Evolutionary conservation across 2,797 vertebrate species (phyloP), one percentile per base, ranked within the genome.

Genomic region (Peromyscus eremicus): DNA sequence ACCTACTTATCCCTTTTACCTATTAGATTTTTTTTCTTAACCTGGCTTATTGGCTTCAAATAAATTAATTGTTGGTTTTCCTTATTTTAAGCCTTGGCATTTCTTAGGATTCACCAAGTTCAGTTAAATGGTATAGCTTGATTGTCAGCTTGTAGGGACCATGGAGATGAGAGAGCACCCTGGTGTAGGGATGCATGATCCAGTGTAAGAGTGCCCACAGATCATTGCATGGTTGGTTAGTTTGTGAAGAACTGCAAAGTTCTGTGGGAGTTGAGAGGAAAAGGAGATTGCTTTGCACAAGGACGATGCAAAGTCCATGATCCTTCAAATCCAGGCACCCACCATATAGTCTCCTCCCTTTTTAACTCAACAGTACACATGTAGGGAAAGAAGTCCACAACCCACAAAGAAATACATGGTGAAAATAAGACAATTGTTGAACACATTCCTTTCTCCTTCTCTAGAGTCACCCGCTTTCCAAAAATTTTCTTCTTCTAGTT

Each of bases 11-110:
- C 76, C 40, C 57, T 91, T 8, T 84, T 89, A 71, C 7, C 5
- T 76, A 2, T 75, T 95, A 96, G 57, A 93, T 9, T 46, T 93
- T 96, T 96, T 11, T 89, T 25, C 89, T 93, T 68, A 79, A 70
- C n/a, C 29, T 91, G 46, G 13, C 10, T 93, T 73, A 89, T 87
- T 96, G 49, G 32, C 82, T 94, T 12, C 6, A 84, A 95, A 27
- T 19, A 92, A 80, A 34, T 81, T 79, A 96, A 75, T 68, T 62
- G 66, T 27, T 70, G 27, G 3, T 68, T 89, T 60, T 57, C 55
- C 60, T 40, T 8, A 83, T 89, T 91, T 88, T n/a, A 91, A 87
- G 76, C 2, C 16, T 92, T 32, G 4, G 43, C 32, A 2, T 66
- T 80, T 82, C 75, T 92, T 23, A 64, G 34, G 27, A 55, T 49